Percentiles rank a stretch among this genome's conserved stretches.
phyloP scores from a whole-genome alignment of 2,113 vertebrate genomes.

The Ginglymostoma cirratum region DNA sequence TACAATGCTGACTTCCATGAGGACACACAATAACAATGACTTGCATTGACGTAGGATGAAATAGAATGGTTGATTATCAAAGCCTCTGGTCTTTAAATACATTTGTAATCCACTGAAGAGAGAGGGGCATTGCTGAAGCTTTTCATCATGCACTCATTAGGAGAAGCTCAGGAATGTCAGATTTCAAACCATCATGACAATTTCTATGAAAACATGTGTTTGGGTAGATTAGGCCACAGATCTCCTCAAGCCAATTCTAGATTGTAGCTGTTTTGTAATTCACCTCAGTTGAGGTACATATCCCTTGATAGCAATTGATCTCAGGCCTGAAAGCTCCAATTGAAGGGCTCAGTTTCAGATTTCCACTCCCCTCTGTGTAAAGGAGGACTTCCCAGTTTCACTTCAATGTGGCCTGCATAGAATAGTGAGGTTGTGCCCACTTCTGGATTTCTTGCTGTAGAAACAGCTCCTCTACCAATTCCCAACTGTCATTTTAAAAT shows the following conservation, averaged over 20 bases:
- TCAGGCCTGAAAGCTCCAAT: slow-evolving; percentile 2
- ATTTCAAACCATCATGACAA: too few species aligned
- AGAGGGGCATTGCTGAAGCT: too few species aligned
- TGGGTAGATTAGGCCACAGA: not conserved
- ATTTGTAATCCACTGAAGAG: too few species aligned
- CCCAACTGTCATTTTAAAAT: not conserved
- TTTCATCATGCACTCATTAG: too few species aligned
- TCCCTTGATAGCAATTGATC: not conserved
- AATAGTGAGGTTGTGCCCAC: not conserved
- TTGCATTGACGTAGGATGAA: not conserved
- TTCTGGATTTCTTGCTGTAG: not conserved
- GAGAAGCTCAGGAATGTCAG: too few species aligned
- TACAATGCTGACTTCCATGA: not conserved
- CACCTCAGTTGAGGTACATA: not conserved
- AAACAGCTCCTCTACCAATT: not conserved
- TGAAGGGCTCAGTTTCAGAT: too few species aligned
- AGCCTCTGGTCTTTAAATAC: too few species aligned
- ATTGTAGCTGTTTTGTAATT: not conserved
- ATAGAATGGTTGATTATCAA: not conserved
- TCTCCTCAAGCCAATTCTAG: not conserved
- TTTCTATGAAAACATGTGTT: too few species aligned
- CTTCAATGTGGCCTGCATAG: not conserved
- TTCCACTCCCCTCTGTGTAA: not conserved
- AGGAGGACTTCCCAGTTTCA: not conserved
- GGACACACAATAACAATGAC: not conserved